Evolutionary conservation across 2,888 invertebrate species (phyloP), one percentile per base, ranked within the genome.

Genomic region (Polylopha cassiicola): DNA sequence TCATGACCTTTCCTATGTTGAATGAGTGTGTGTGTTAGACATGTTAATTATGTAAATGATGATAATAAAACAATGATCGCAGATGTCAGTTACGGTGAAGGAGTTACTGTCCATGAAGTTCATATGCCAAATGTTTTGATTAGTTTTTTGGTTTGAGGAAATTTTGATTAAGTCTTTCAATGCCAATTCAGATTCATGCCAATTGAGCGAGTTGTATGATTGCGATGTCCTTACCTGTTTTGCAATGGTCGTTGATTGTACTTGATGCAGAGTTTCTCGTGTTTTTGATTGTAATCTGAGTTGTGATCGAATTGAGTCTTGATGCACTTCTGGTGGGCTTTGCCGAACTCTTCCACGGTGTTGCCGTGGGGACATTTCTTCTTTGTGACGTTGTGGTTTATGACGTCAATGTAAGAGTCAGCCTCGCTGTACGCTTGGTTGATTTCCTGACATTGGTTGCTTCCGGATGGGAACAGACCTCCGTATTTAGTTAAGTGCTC

Each of bases 1-100:
- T 93, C 93, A 51, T 80, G 80, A 50, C 78, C 81, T 58, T 80
- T 82, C 78, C 84, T 84, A 73, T 48, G 58, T 56, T 42, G 50
- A 31, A 37, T 37, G 42, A 42, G 18, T 39, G 48, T 46, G 24
- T 28, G 43, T 44, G 48, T 46, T 46, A 46, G 26, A 33, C 13
- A 33, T 41, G 46, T 33, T 24, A 32, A 20, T 18, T 11, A 27
- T 33, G 26, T 18, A 34, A n/a, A n/a, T n/a, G n/a, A 39, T 37
- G 28, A 17, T 43, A 23, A 17, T 29, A 32, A 14, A 24, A 15
- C 11, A 14, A 17, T n/a, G n/a, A n/a, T n/a, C n/a, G n/a, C n/a
- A n/a, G 11, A 13, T 15, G 20, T 23, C 18, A 18, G 22, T 21
- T 11, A 18, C n/a, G n/a, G n/a, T n/a, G n/a, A n/a, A n/a, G n/a